A percentile compares a stretch with the other conserved stretches of the same genome.
Conservation (phyloP, 2,797 vertebrate species). For the Ctenopoma kingsleyae region DNA sequence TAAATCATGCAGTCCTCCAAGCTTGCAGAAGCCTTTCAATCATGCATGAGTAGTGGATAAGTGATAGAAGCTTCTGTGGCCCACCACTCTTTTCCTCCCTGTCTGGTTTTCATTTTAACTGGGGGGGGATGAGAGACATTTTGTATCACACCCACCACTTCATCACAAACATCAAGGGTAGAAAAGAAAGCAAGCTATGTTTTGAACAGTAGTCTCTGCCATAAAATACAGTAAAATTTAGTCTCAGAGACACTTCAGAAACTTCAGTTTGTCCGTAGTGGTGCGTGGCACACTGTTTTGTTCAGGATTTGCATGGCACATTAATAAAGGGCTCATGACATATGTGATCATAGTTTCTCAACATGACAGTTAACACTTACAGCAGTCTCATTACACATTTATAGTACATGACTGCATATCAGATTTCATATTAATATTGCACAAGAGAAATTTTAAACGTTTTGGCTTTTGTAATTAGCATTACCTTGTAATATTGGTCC, state of each 20-base stretch:
- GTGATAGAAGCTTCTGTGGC: conserved; percentile 74
- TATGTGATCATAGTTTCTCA: conserved; percentile 44
- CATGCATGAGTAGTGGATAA: conserved; percentile 83
- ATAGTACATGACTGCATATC: conserved; percentile 24
- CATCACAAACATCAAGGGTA: conserved; percentile 71
- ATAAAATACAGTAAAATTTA: conserved; percentile 31
- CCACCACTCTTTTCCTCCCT: conserved; percentile 65
- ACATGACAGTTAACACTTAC: conserved; percentile 29
- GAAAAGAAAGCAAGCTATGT: conserved; percentile 61
- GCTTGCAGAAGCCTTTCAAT: conserved; percentile 80
- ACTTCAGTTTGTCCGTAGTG: conserved; percentile 59
- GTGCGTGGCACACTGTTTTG: conserved; percentile 22
- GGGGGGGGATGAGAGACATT: conserved; percentile 72
- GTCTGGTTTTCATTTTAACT: conserved; percentile 78
- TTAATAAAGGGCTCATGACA: conserved; percentile 34
- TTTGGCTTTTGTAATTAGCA: not conserved
- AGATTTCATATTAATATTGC: conserved; percentile 25
- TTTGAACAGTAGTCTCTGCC: conserved; percentile 56
- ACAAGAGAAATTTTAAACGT: not conserved
- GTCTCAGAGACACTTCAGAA: conserved; percentile 48
- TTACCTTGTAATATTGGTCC: not conserved
- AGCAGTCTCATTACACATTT: conserved; percentile 33
- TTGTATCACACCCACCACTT: conserved; percentile 71
- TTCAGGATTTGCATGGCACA: conserved; percentile 25
- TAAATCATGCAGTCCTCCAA: conserved; percentile 77